Conservation (phyloP, 1,140 invertebrate species). For the Heliconius himera region DNA sequence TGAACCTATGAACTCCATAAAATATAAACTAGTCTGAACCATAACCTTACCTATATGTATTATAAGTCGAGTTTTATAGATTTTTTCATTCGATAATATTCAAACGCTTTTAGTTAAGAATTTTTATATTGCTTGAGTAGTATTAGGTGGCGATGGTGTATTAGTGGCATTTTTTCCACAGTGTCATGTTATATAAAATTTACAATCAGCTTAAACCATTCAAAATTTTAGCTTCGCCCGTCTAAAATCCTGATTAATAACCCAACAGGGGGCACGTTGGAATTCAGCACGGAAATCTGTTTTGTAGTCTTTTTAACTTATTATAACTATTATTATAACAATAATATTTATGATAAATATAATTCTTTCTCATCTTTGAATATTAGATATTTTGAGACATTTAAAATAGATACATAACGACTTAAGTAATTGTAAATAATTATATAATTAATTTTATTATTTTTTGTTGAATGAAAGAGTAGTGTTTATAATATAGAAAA, state of each 20-base stretch:
- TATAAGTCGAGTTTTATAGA: background rate
- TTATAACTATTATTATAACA: background rate
- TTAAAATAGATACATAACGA: no score
- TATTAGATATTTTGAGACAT: no score
- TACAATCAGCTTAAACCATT: conserved; percentile 81
- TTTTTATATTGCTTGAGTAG: background rate
- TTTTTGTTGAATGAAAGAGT: no score
- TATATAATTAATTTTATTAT: no score
- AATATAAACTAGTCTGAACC: background rate
- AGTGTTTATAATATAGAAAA: no score
- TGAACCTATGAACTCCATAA: background rate
- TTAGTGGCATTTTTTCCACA: conserved; percentile 73
- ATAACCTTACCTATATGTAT: background rate
- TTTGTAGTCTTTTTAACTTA: conserved; percentile 51
- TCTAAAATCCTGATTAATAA: conserved; percentile 82
- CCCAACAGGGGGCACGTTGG: conserved; percentile 60
- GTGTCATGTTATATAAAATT: conserved; percentile 82
- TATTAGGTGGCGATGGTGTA: background rate
- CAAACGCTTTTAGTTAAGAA: background rate
- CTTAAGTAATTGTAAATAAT: no score
- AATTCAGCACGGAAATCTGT: conserved; percentile 62
- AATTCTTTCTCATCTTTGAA: background rate
- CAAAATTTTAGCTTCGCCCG: conserved; percentile 82
- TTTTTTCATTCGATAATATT: background rate
- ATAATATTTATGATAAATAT: background rate